Evolutionary conservation across 2,888 invertebrate genomes (phyloP).

Genomic region (Mactromeris polynyma): DNA sequence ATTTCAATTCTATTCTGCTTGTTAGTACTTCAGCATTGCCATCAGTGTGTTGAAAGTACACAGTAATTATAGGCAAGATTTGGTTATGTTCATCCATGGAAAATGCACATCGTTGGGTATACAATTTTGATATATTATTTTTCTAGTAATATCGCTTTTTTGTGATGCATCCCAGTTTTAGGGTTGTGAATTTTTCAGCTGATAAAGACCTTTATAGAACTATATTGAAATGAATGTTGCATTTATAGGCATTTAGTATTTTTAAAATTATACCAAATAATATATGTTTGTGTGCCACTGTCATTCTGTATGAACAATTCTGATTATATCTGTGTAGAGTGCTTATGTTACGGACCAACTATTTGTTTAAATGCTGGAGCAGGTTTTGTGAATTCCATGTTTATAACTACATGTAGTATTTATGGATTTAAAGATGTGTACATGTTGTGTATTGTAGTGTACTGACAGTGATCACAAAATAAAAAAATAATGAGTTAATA

Average conservation of each 20-base stretch:
- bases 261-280: constrained; percentile 26
- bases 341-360: not conserved
- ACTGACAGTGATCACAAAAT: constrained; percentile 17
- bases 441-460: not conserved
- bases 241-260: constrained; percentile 28
- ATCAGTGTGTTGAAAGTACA: too few species aligned
- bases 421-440: not conserved
- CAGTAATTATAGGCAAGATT: too few species aligned
- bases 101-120: too few species aligned
- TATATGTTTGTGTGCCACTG: constrained; percentile 3
- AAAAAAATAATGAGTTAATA: not conserved
- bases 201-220: not conserved
- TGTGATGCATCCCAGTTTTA: too few species aligned
- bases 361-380: not conserved
- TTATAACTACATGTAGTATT: not conserved
- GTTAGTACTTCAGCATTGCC: too few species aligned
- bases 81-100: too few species aligned
- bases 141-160: too few species aligned
- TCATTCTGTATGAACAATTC: constrained; percentile 8
- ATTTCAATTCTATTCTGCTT: not conserved
- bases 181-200: too few species aligned
- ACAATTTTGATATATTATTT: too few species aligned
- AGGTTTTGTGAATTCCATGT: constrained; percentile 9
- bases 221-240: constrained; percentile 21
- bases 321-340: not conserved